Conservation (phyloP, 1,140 invertebrate genomes). For the Caerostris extrusa region DNA sequence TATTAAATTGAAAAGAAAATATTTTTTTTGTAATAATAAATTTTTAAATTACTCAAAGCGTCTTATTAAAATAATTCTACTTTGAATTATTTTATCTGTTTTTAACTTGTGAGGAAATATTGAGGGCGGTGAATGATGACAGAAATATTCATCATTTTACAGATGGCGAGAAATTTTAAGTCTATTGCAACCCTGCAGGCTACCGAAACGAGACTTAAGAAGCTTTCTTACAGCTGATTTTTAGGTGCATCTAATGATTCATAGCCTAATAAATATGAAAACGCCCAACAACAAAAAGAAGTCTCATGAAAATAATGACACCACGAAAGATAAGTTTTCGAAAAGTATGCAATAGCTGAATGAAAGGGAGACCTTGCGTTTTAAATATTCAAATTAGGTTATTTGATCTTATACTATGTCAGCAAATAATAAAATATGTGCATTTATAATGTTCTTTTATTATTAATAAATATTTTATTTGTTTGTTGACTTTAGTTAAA, state of each 20-base stretch:
- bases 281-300: background rate
- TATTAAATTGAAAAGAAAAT: too few relatives aligned
- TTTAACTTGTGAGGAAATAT: too few relatives aligned
- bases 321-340: background rate
- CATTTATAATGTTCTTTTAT: too few relatives aligned
- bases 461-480: too few relatives aligned
- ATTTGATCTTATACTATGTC: too few relatives aligned
- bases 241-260: conserved; percentile 58
- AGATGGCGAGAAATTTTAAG: background rate
- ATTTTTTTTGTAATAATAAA: too few relatives aligned
- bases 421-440: too few relatives aligned
- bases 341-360: background rate
- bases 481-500: too few relatives aligned
- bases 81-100: too few relatives aligned
- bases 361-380: background rate
- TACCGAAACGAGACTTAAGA: conserved; percentile 5
- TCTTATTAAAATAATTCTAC: too few relatives aligned
- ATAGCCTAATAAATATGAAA: conserved; percentile 63
- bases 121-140: background rate
- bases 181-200: background rate
- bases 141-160: background rate
- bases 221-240: conserved; percentile 45
- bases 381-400: conserved; percentile 48
- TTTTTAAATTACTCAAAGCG: too few relatives aligned
- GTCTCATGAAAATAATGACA: conserved; percentile 56